phyloP scores from a whole-genome alignment of 2,888 invertebrate genomes.

The Tipula confusa region DNA sequence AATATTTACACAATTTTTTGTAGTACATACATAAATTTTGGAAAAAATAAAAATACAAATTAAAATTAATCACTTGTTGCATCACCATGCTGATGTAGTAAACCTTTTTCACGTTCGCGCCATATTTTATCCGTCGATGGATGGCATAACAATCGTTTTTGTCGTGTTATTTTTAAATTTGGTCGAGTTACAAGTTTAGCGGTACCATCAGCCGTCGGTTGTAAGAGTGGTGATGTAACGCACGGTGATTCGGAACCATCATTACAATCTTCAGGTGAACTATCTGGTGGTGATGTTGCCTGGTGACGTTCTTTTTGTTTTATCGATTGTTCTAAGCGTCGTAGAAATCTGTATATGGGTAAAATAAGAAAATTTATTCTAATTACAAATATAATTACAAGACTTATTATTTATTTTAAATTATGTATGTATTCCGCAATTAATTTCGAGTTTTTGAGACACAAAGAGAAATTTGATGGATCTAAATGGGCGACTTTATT shows the following conservation, averaged over 20 bases:
- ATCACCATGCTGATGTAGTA: slow-evolving; percentile 16
- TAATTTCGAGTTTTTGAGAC: too few species aligned
- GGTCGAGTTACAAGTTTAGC: background rate
- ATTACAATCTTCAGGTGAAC: slow-evolving; percentile 52
- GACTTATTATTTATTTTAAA: too few species aligned
- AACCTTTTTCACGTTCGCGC: slow-evolving; percentile 5
- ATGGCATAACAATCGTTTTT: slow-evolving; percentile 40
- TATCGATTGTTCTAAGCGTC: slow-evolving; percentile 66
- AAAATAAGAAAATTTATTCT: slow-evolving; percentile 35
- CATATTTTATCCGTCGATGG: slow-evolving; percentile 27
- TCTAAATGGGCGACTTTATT: too few species aligned
- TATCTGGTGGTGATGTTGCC: slow-evolving; percentile 51
- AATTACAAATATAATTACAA: too few species aligned
- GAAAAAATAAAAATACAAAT: too few species aligned
- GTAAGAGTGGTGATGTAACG: slow-evolving; percentile 59
- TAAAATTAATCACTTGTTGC: slow-evolving; percentile 30
- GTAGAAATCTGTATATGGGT: slow-evolving; percentile 58
- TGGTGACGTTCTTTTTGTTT: slow-evolving; percentile 59
- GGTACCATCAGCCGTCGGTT: slow-evolving; percentile 30
- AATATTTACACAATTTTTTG: too few species aligned
- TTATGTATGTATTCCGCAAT: too few species aligned
- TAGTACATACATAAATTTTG: too few species aligned
- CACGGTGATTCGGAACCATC: slow-evolving; percentile 60
- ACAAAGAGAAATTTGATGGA: too few species aligned
- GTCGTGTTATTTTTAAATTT: slow-evolving; percentile 35